A percentile compares a stretch with the other conserved stretches of the same genome.
Conservation (phyloP, 92 coral and sea anemone species). For the Zoanthus sansibaricus region DNA sequence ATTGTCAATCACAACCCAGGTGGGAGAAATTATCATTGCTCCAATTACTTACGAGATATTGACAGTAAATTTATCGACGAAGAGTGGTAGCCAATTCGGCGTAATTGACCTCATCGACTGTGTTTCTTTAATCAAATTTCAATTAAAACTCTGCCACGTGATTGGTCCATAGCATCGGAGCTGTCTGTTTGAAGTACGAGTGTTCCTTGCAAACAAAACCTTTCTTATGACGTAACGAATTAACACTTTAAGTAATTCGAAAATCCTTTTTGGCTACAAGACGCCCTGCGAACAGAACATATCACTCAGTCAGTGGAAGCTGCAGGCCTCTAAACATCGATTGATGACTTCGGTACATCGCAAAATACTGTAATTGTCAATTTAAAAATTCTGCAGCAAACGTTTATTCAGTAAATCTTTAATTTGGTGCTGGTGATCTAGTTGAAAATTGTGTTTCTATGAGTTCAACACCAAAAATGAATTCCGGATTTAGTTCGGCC, state of each 20-base stretch:
- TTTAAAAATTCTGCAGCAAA: neutral
- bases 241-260: constrained; percentile 99
- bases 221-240: constrained; percentile 93
- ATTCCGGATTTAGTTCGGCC: constrained; percentile 92
- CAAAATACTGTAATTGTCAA: neutral
- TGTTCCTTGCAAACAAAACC: constrained; percentile 78
- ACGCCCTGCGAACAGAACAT: constrained; percentile 82
- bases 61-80: constrained; percentile 69
- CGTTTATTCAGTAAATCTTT: neutral
- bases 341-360: neutral
- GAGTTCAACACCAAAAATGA: constrained; percentile 53
- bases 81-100: constrained; percentile 68
- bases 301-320: constrained; percentile 84
- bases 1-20: constrained; percentile 79
- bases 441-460: constrained; percentile 25
- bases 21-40: constrained; percentile 68
- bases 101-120: constrained; percentile 76
- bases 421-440: neutral
- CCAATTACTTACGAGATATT: constrained; percentile 71
- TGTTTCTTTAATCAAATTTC: constrained; percentile 92
- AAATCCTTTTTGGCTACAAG: constrained; percentile 99
- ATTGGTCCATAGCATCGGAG: constrained; percentile 75
- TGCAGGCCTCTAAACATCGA: constrained; percentile 48
- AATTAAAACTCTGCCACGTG: constrained; percentile 64
- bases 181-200: constrained; percentile 80